Percentiles rank a stretch among this genome's conserved stretches.
phyloP scores from a whole-genome alignment of 2,888 invertebrate genomes.

The Tinea pellionella region DNA sequence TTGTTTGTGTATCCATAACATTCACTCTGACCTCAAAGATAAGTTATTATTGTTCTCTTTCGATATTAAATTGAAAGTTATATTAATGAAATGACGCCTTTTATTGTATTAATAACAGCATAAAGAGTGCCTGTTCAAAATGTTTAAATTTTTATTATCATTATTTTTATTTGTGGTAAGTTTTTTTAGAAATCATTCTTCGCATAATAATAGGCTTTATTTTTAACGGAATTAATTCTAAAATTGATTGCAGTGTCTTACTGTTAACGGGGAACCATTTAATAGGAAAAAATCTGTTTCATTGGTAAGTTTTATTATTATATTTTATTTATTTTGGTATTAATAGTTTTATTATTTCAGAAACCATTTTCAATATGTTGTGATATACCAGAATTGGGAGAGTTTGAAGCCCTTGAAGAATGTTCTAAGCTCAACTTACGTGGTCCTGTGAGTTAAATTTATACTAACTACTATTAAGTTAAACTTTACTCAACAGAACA shows the following conservation, averaged over 20 bases:
- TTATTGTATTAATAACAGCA: neutral
- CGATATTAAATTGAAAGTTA: neutral
- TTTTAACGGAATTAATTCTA: no score
- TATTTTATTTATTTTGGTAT: neutral
- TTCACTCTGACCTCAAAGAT: neutral
- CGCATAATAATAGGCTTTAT: no score
- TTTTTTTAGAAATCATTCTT: neutral
- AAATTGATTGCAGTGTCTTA: no score
- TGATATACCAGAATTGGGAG: constrained; percentile 54
- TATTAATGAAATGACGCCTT: neutral
- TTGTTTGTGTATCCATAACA: neutral
- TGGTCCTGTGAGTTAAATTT: constrained; percentile 41
- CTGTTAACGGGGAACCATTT: no score
- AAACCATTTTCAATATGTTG: constrained; percentile 60
- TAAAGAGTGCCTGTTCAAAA: neutral
- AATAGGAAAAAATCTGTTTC: neutral
- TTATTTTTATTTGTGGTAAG: neutral
- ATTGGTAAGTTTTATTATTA: neutral
- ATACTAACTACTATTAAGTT: no score
- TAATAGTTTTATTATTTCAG: constrained; percentile 27
- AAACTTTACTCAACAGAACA: no score
- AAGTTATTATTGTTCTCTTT: neutral
- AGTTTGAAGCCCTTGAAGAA: constrained; percentile 34
- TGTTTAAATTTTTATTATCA: neutral
- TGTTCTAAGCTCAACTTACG: constrained; percentile 43